phyloP scores from a whole-genome alignment of 2,113 vertebrate genomes.

The Elanus axillaris region DNA sequence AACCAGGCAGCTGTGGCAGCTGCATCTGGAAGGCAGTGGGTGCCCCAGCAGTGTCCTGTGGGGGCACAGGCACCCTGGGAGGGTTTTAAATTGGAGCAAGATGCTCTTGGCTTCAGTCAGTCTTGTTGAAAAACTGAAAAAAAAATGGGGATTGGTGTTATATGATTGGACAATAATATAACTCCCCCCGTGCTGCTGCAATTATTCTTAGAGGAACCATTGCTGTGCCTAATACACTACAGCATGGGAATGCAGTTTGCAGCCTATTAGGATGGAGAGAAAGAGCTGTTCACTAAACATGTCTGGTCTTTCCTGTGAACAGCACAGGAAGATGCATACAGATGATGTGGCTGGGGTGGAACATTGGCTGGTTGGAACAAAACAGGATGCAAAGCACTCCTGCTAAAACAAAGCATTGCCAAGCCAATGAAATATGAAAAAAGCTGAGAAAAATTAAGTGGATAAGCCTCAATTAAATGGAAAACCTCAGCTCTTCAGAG shows the following conservation, averaged over 20 bases:
- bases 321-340: neutral
- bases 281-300: neutral
- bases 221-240: neutral
- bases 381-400: neutral
- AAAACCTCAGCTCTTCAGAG: neutral
- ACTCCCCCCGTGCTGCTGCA: neutral
- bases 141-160: neutral
- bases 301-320: neutral
- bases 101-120: neutral
- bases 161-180: neutral
- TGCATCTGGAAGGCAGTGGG: neutral
- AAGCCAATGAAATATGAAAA: neutral
- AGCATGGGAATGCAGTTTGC: neutral
- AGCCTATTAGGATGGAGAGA: neutral
- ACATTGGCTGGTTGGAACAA: neutral
- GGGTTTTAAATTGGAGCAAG: neutral
- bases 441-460: neutral
- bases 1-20: neutral
- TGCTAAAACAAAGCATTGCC: neutral
- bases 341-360: neutral
- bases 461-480: neutral
- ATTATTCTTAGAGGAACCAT: neutral
- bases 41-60: neutral
- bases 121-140: neutral
- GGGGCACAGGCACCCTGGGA: neutral